Percentiles rank a stretch among this genome's conserved stretches.
phyloP scores from a whole-genome alignment of 2,797 vertebrate species.

The Coluber constrictor region DNA sequence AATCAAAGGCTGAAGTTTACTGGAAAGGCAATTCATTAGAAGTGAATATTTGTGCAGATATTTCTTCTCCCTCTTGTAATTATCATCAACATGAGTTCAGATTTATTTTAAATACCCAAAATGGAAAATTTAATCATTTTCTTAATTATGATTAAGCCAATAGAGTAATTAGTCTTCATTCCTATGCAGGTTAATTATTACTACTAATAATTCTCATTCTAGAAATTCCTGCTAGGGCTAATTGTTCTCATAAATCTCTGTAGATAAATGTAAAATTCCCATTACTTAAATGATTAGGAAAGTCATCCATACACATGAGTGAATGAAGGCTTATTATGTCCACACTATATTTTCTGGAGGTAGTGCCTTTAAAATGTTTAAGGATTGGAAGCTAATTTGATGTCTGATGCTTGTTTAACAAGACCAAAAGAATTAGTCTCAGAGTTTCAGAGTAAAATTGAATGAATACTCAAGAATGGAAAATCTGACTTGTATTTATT shows the following conservation, averaged over 20 bases:
- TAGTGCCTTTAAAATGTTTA: background rate
- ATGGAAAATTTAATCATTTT: conserved; percentile 44
- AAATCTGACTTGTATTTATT: background rate
- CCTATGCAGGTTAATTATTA: conserved; percentile 64
- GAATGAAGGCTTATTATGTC: conserved; percentile 34
- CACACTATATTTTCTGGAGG: background rate
- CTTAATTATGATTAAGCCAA: conserved; percentile 53
- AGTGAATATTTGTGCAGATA: background rate
- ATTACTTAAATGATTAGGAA: conserved; percentile 70
- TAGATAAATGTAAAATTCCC: conserved; percentile 68
- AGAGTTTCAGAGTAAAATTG: background rate
- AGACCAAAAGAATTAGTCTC: background rate
- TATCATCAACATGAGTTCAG: conserved; percentile 34
- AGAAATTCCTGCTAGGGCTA: conserved; percentile 62
- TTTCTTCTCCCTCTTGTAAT: conserved; percentile 24
- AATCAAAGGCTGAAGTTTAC: background rate
- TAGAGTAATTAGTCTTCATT: conserved; percentile 48
- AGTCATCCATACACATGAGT: conserved; percentile 57
- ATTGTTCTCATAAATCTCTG: conserved; percentile 70
- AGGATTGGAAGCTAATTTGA: background rate
- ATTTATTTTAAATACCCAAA: conserved; percentile 48
- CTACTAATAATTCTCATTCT: conserved; percentile 60
- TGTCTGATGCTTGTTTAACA: background rate
- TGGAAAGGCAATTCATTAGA: background rate
- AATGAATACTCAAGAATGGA: background rate